Evolutionary conservation across 2,797 vertebrate genomes (phyloP), one percentile per base, ranked within the genome.

Genomic region (Psittacula derbiana): DNA sequence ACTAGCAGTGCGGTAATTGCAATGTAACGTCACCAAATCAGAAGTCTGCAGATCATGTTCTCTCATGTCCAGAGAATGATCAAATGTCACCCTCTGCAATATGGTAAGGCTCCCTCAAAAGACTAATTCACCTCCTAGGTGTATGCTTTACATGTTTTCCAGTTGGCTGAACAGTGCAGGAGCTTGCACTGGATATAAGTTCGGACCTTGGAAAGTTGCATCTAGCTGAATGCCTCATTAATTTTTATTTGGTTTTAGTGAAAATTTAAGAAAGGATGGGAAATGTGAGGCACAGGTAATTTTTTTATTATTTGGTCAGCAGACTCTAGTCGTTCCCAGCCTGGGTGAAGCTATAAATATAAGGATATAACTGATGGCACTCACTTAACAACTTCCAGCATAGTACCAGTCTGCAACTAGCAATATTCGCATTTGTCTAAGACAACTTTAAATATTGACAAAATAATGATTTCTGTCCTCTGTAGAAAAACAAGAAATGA

Each of bases 361-460:
- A 58, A 53, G 65, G 43, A 44, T 33, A 16, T n/a, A 87, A 9
- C 20, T 40, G 30, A 65, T 23, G 36, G 12, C 50, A 87, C 7
- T 25, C 4, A 11, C 20, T 62, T 50, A 43, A 62, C 12, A 75
- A 20, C 36, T 93, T 88, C 38, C 57, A 69, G 15, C 30, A 36
- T 69, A 76, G 58, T 40, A 62, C 27, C 30, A 36, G 27, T 17
- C 53, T 72, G 31, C n/a, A 49, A 4, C 31, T 25, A 66, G 10
- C 25, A 13, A 6, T 40, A 8, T 50, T 79, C 73, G 23, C 15
- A 20, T 60, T 70, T 31, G 21, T 81, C 28, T 79, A 30, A 87
- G 46, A 44, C 33, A 91, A n/a, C 31, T 81, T 81, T 52, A 81
- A 75, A 40, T 81, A 75, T 81, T 69, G 24, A 27, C 80, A 52